Conservation (phyloP, 2,113 vertebrate species). For the Ammodytes dubius region DNA sequence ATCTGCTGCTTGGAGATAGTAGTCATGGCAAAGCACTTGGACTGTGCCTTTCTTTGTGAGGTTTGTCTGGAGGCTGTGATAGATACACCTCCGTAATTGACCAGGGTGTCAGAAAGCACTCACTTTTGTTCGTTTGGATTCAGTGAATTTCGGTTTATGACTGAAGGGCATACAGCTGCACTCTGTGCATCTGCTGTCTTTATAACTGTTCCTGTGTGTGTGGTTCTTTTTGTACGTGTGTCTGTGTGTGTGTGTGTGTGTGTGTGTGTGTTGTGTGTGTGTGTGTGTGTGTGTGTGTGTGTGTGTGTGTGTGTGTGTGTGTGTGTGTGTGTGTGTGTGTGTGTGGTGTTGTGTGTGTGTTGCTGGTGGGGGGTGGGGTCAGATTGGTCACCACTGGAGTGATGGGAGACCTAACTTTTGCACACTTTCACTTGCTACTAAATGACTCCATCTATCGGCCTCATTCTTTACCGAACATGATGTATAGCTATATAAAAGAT, state of each 20-base stretch:
- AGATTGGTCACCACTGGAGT: slow-evolving; percentile 62
- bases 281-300: slow-evolving; percentile 30
- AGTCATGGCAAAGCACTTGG: slow-evolving; percentile 10
- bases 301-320: slow-evolving; percentile 35
- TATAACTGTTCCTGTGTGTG: slow-evolving; percentile 36
- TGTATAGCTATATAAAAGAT: slow-evolving; percentile 2
- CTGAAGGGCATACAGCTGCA: slow-evolving; percentile 69
- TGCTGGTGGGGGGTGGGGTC: slow-evolving; percentile 30
- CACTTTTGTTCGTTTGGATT: slow-evolving; percentile 60
- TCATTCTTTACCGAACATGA: slow-evolving; percentile 14
- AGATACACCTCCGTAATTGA: slow-evolving; percentile 69
- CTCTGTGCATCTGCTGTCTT: slow-evolving; percentile 50
- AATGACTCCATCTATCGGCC: slow-evolving; percentile 44
- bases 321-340: slow-evolving; percentile 8
- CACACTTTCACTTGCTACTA: slow-evolving; percentile 50
- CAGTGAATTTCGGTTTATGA: slow-evolving; percentile 44
- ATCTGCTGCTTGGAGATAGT: slow-evolving; percentile 62
- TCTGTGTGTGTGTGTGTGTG: slow-evolving; percentile 21
- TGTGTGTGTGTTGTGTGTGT: slow-evolving; percentile 17
- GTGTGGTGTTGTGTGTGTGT: slow-evolving; percentile 7
- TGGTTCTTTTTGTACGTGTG: slow-evolving; percentile 2
- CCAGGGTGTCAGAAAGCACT: slow-evolving; percentile 63
- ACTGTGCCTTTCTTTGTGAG: slow-evolving; percentile 35
- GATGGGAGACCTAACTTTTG: slow-evolving; percentile 64
- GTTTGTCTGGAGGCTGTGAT: slow-evolving; percentile 61